Conservation (phyloP, 2,888 invertebrate genomes). For the Drosophila meridiana region DNA sequence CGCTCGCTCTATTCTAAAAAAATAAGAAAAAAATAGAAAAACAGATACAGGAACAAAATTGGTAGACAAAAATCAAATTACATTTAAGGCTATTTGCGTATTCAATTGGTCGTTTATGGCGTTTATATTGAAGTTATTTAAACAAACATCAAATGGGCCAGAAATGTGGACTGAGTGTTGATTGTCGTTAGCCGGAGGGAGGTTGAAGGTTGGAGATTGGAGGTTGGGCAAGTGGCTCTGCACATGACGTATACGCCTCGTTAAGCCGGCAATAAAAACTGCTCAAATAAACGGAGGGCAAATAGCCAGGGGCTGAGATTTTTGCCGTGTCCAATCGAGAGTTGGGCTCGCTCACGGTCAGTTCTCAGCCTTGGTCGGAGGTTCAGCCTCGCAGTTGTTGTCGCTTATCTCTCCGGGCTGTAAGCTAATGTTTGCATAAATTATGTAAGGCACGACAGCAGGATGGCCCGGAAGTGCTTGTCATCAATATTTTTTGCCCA, state of each 20-base stretch:
- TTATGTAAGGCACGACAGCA: constrained; percentile 63
- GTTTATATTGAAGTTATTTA: constrained; percentile 50
- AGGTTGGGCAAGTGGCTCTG: constrained; percentile 18
- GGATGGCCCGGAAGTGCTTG: constrained; percentile 73
- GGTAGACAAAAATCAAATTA: constrained; percentile 21
- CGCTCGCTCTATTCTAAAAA: neutral
- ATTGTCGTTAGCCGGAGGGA: neutral
- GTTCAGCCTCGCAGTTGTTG: constrained; percentile 22
- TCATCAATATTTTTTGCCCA: constrained; percentile 68
- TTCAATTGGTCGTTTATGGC: constrained; percentile 48
- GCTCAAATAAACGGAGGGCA: constrained; percentile 53
- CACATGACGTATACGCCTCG: constrained; percentile 65
- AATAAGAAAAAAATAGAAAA: neutral
- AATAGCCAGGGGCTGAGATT: constrained; percentile 42
- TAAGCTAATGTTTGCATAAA: constrained; percentile 76
- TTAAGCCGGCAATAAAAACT: constrained; percentile 68
- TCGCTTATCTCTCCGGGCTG: constrained; percentile 44
- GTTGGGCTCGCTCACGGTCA: constrained; percentile 37
- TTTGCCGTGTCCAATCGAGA: constrained; percentile 44
- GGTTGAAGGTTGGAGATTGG: too few species aligned
- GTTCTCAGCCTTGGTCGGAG: constrained; percentile 16
- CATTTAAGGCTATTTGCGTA: constrained; percentile 35
- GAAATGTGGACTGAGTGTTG: constrained; percentile 9
- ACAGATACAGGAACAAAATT: constrained; percentile 7
- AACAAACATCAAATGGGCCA: constrained; percentile 46